A percentile compares a stretch with the other conserved stretches of the same genome.
Conservation (phyloP, 2,113 vertebrate species). For the Centropus bengalensis region DNA sequence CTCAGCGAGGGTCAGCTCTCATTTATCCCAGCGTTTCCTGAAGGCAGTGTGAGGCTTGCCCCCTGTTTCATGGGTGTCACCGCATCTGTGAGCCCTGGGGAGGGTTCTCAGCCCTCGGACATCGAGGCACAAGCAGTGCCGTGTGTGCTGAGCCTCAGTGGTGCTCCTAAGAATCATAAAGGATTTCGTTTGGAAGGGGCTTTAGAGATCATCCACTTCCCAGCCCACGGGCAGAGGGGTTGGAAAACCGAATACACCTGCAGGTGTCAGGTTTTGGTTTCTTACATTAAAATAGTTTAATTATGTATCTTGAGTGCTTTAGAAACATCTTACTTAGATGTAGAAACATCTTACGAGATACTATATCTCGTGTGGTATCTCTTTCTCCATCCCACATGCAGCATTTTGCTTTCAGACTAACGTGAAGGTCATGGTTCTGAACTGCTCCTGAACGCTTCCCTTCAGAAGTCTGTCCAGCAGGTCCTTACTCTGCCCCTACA, state of each 20-base stretch:
- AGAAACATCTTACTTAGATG: neutral
- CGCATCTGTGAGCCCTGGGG: too few species aligned
- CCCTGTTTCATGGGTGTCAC: accelerated
- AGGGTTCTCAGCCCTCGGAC: accelerated
- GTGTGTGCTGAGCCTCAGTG: accelerated
- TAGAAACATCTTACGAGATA: too few species aligned
- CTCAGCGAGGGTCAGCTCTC: too few species aligned
- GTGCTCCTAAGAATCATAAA: too few species aligned
- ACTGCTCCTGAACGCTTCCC: neutral
- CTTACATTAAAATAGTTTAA: neutral
- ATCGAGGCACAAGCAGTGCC: accelerated
- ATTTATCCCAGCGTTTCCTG: neutral
- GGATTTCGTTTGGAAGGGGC: too few species aligned
- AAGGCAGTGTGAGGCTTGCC: accelerated
- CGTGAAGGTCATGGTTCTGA: neutral
- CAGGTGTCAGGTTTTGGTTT: neutral
- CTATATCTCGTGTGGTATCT: neutral
- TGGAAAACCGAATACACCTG: too few species aligned
- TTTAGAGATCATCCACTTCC: too few species aligned
- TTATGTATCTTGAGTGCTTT: neutral
- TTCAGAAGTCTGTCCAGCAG: neutral
- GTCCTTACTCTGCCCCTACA: neutral
- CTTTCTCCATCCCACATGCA: neutral
- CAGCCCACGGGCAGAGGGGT: too few species aligned
- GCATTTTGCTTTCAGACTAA: neutral